Evolutionary conservation across 2,113 vertebrate species (phyloP).

Genomic region (Microtus pennsylvanicus): DNA sequence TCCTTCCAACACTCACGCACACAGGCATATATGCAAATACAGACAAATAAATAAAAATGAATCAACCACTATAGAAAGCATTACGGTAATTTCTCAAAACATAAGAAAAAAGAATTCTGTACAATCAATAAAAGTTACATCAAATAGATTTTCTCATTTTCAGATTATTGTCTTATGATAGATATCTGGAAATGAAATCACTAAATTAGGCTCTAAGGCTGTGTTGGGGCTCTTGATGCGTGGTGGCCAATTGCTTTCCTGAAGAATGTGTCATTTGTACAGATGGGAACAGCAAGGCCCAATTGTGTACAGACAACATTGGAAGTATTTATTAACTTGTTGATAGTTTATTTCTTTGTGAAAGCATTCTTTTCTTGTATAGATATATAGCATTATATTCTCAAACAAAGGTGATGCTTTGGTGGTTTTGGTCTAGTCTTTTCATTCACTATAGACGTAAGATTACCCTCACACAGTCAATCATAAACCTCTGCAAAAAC

Average conservation of each 20-base stretch:
- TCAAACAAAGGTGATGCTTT: background rate
- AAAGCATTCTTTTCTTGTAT: background rate
- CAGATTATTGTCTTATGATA: background rate
- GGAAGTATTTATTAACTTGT: background rate
- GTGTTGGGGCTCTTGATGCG: too few species aligned
- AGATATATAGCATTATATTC: background rate
- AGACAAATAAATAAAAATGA: background rate
- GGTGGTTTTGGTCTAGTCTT: background rate
- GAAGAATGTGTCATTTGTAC: too few species aligned
- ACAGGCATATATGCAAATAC: background rate
- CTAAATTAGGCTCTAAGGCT: too few species aligned
- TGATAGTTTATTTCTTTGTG: background rate
- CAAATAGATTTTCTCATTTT: too few species aligned
- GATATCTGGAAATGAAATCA: too few species aligned
- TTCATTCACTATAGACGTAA: background rate
- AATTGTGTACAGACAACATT: too few species aligned
- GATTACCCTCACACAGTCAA: background rate
- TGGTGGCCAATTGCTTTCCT: too few species aligned
- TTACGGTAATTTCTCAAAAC: background rate
- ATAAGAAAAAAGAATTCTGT: background rate
- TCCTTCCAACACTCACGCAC: too few species aligned
- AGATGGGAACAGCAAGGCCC: too few species aligned
- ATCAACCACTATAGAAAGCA: too few species aligned
- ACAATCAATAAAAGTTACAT: too few species aligned
- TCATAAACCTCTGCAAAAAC: background rate